phyloP scores from a whole-genome alignment of 2,113 vertebrate species.

The Otus sunia region DNA sequence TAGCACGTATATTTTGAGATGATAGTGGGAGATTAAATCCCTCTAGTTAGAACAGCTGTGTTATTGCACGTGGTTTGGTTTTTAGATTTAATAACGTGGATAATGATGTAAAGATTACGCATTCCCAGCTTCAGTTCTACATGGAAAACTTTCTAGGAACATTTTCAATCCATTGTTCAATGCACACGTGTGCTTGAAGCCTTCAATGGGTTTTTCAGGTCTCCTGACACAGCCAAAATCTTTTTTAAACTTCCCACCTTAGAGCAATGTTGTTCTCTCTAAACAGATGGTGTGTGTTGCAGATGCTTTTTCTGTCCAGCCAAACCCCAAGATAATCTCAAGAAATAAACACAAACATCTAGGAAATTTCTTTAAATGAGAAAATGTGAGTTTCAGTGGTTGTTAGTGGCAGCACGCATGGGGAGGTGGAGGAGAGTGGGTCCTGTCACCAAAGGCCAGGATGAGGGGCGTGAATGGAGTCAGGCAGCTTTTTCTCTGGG shows the following conservation, averaged over 20 bases:
- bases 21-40: background rate
- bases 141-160: conserved; percentile 6
- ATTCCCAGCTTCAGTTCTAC: background rate
- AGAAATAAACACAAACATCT: background rate
- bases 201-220: background rate
- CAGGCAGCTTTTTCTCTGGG: background rate
- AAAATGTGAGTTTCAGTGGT: background rate
- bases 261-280: background rate
- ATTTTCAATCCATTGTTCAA: background rate
- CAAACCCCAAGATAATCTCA: background rate
- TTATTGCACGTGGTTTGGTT: background rate
- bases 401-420: background rate
- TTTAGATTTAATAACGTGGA: background rate
- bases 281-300: background rate
- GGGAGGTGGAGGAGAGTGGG: background rate
- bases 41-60: background rate
- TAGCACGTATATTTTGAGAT: background rate
- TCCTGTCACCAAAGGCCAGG: background rate
- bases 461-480: background rate
- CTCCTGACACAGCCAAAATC: background rate
- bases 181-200: background rate
- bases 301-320: background rate
- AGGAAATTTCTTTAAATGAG: background rate
- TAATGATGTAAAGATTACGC: background rate
- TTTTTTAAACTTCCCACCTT: background rate